A percentile compares a stretch with the other conserved stretches of the same genome.
Evolutionary conservation across 1,140 invertebrate species (phyloP).

Genomic region (Zaprionus kolodkinae): DNA sequence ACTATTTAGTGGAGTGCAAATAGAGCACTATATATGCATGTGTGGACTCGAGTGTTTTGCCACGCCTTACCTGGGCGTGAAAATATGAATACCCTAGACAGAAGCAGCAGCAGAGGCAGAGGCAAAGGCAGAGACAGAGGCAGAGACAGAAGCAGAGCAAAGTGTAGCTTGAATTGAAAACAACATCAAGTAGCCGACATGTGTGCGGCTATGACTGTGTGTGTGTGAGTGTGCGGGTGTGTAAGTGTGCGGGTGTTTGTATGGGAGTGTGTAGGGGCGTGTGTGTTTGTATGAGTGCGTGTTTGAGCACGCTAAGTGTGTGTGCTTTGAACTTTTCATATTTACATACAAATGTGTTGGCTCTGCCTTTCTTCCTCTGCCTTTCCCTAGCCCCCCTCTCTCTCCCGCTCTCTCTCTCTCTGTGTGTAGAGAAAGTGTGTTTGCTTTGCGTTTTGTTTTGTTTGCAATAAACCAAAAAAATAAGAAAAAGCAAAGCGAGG

Average conservation of each 20-base stretch:
- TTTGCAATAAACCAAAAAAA: constrained; percentile 61
- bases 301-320: constrained; percentile 73
- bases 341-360: constrained; percentile 66
- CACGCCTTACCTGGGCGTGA: background rate
- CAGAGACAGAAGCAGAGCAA: constrained; percentile 36
- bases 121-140: no score
- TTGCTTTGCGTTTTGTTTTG: constrained; percentile 76
- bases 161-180: constrained; percentile 51
- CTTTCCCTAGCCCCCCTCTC: constrained; percentile 5
- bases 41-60: background rate
- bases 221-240: background rate
- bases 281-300: constrained; percentile 48
- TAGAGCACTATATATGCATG: background rate
- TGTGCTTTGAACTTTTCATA: constrained; percentile 80
- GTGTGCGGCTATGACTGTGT: constrained; percentile 18
- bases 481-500: constrained; percentile 2
- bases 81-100: background rate
- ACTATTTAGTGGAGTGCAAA: background rate
- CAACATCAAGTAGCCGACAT: constrained; percentile 70
- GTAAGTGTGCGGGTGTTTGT: constrained; percentile 29
- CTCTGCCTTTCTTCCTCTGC: constrained; percentile 11
- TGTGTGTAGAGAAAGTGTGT: constrained; percentile 50
- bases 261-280: constrained; percentile 16
- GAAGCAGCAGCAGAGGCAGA: background rate
- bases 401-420: background rate